Evolutionary conservation across 2,888 invertebrate genomes (phyloP), one percentile per base, ranked within the genome.

Genomic region (Dynastes maya): DNA sequence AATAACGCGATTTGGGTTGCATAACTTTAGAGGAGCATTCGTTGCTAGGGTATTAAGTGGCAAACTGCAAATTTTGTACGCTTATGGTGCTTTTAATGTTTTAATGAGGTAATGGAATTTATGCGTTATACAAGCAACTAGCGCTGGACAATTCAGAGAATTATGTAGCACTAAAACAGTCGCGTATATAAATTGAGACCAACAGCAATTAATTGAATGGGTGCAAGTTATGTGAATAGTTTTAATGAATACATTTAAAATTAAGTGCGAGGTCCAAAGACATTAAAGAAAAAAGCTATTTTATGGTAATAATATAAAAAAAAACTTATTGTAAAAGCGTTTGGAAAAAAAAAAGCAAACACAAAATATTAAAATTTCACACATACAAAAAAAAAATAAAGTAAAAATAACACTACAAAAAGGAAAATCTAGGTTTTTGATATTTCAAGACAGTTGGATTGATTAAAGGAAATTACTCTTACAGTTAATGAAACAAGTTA

Each of bases 1-100:
- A 22, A 51, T 37, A 11, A 11, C 32, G 77, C 16, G 8, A 63
- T 51, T 71, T 78, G 16, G 71, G 71, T 72, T 78, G 77, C 76
- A 76, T 76, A 76, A 76, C 58, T 22, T 11, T 6, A 27, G 22
- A 58, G 22, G 16, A 22, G 29, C 8, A 8, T 27, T 16, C 55
- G 13, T 58, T 55, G 45, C 11, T 8, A 45, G 11, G 2, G 11
- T 55, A 6, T n/a, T 0, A 6, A 16, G 16, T 8, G 6, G 13
- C 2, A n/a, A 55, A 55, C 13, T 22, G n/a, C 55, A 55, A 55
- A 8, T 45, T 55, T 16, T 55, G 55, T 22, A 13, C 55, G 55
- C 55, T n/a, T 55, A 11, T 55, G 55, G 16, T 55, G 22, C n/a
- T 55, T 5, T 55, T n/a, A n/a, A 55, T 55, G 29, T 29, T 27